phyloP scores from a whole-genome alignment of 2,113 vertebrate species.

The Ceyx margarethae region DNA sequence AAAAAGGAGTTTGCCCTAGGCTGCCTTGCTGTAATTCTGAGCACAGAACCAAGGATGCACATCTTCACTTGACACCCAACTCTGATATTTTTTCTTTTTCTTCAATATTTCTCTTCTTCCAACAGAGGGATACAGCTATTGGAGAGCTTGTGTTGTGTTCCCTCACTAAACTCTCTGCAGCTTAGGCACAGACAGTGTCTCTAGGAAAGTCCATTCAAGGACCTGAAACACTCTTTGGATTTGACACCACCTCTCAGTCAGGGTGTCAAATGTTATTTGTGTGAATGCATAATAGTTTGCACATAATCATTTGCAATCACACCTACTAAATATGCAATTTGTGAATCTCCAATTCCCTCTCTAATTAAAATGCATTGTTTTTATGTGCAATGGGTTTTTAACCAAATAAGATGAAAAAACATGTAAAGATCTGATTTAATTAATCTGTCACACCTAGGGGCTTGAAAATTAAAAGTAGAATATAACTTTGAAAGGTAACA shows the following conservation, averaged over 20 bases:
- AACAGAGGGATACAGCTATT: not conserved
- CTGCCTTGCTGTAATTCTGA: not conserved
- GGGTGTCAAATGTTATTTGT: not conserved
- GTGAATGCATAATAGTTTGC: no score
- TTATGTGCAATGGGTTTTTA: not conserved
- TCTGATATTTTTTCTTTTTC: not conserved
- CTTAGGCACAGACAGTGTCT: not conserved
- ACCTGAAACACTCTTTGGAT: not conserved
- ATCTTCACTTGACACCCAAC: not conserved
- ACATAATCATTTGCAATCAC: not conserved
- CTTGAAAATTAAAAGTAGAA: not conserved
- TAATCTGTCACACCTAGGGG: not conserved
- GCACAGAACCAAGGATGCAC: not conserved
- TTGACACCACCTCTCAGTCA: not conserved
- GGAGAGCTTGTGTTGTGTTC: not conserved
- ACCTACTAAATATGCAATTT: not conserved
- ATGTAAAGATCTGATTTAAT: not conserved
- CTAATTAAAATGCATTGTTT: not conserved
- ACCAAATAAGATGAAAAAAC: not conserved
- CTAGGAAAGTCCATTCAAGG: not conserved
- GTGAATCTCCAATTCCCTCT: not conserved
- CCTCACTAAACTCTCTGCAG: not conserved
- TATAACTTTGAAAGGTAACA: not conserved
- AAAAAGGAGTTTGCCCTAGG: not conserved
- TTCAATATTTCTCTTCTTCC: not conserved